Evolutionary conservation across 2,888 invertebrate genomes (phyloP).

Genomic region (Bugulina stolonifera): DNA sequence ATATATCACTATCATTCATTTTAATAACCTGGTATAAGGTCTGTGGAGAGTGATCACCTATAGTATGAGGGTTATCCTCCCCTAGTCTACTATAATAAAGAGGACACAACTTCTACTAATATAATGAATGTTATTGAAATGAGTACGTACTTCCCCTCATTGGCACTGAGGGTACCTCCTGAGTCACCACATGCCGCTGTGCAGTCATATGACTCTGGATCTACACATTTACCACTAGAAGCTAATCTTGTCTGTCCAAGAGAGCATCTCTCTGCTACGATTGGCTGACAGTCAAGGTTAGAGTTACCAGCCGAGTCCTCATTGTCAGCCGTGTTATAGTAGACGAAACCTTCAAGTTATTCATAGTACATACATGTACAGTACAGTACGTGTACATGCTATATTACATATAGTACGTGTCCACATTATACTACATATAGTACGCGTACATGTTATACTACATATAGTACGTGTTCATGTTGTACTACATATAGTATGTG

Average conservation of each 20-base stretch:
- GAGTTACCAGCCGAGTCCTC: conserved; percentile 33
- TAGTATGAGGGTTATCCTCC: no score
- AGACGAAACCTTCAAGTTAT: conserved; percentile 37
- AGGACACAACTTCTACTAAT: no score
- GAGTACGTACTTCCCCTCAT: conserved; percentile 34
- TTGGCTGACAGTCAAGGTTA: conserved; percentile 41
- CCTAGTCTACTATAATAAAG: no score
- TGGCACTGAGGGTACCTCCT: conserved; percentile 32
- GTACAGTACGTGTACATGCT: background rate
- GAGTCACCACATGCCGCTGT: conserved; percentile 32
- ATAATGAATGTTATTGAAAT: no score
- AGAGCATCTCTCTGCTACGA: conserved; percentile 37
- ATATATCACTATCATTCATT: no score
- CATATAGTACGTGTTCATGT: background rate
- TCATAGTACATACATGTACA: background rate
- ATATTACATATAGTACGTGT: no score
- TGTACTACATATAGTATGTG: no score
- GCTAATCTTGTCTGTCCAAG: conserved; percentile 35
- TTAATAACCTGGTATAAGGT: no score
- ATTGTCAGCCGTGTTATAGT: conserved; percentile 40
- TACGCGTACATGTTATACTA: background rate
- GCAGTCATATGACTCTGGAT: conserved; percentile 37
- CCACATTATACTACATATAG: no score
- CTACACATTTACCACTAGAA: conserved; percentile 34
- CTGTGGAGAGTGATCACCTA: no score